Conservation (phyloP, 1,140 invertebrate species). For the Heliconius hermathena region DNA sequence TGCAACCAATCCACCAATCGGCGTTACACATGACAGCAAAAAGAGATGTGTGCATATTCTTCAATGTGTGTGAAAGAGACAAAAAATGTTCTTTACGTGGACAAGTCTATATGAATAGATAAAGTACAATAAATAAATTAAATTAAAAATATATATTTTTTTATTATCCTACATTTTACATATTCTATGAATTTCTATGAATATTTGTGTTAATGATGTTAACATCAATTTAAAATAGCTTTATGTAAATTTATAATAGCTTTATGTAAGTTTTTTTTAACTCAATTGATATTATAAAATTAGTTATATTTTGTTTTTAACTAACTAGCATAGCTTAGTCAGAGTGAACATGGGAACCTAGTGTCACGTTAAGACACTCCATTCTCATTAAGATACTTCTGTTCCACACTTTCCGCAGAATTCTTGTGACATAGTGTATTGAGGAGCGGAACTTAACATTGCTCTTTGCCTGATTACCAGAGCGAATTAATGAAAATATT, state of each 20-base stretch:
- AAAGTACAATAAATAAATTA: not conserved
- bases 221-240: not conserved
- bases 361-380: no score
- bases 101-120: not conserved
- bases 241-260: not conserved
- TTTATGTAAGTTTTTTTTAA: not conserved
- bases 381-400: no score
- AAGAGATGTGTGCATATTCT: slow-evolving; percentile 50
- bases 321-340: no score
- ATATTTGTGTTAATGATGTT: not conserved
- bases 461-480: no score
- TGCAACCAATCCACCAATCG: slow-evolving; percentile 52
- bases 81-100: slow-evolving; percentile 48
- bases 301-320: not conserved
- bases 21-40: slow-evolving; percentile 61
- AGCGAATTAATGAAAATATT: no score
- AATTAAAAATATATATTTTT: not conserved
- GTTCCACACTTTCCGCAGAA: no score
- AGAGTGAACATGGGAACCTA: no score
- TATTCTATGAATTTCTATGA: not conserved
- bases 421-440: no score
- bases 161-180: not conserved
- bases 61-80: slow-evolving; percentile 44
- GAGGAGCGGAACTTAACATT: no score
- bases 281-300: not conserved